phyloP scores from a whole-genome alignment of 2,797 vertebrate genomes.

The Threskiornis aethiopicus region DNA sequence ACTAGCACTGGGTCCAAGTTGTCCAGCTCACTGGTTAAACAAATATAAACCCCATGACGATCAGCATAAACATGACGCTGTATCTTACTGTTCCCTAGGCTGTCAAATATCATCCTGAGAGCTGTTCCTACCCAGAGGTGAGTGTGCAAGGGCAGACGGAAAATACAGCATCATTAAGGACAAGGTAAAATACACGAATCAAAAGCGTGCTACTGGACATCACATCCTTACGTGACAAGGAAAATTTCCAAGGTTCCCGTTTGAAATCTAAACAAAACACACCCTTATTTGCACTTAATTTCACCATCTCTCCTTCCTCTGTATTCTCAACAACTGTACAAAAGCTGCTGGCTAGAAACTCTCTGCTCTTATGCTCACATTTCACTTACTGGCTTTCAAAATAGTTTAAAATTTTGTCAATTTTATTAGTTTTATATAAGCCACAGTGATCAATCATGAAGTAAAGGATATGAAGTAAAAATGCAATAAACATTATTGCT shows the following conservation, averaged over 20 bases:
- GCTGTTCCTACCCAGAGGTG: not conserved
- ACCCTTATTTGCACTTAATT: not conserved
- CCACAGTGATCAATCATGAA: not conserved
- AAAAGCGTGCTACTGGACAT: not conserved
- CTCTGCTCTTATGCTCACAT: not conserved
- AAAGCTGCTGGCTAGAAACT: not conserved
- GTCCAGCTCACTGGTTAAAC: not conserved
- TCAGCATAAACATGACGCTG: not conserved
- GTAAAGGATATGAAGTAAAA: conserved; percentile 8
- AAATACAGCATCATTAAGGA: not conserved
- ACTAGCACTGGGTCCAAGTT: not conserved
- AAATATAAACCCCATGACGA: not conserved
- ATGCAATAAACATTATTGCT: conserved; percentile 5
- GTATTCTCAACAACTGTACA: not conserved
- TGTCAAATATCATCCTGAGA: not conserved
- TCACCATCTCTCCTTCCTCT: not conserved
- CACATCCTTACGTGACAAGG: not conserved
- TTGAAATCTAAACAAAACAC: not conserved
- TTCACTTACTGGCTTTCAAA: not conserved
- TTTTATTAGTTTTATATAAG: not conserved
- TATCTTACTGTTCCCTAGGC: not conserved
- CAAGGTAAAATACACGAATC: not conserved
- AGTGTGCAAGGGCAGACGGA: not conserved
- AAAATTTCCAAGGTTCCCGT: not conserved
- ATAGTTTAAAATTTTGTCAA: not conserved